Base-by-base conservation (phyloP, 1,140 invertebrate genomes). In the Arion vulgaris region DNA sequence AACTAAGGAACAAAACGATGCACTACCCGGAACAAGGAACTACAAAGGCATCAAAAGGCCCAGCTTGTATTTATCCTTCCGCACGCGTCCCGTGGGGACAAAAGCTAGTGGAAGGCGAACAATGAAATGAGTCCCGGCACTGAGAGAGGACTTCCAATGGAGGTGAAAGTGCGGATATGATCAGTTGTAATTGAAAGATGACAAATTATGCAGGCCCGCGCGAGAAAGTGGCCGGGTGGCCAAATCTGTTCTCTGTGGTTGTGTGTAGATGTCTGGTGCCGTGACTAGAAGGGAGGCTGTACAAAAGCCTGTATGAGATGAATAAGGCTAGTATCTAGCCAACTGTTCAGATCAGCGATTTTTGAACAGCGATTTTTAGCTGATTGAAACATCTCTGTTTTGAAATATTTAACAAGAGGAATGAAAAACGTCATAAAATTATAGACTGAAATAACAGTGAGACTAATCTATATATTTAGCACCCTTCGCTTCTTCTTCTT, bases 181-280 rank as follows among this genome's bases (percentile, higher is more conserved):
- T 66, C n/a, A 66, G 62, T 28, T 66, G 28, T 66, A 66, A 66
- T 66, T 66, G 62, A 66, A 66, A 32, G 62, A 66, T 32, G 62
- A 66, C 62, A 66, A 66, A 66, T 66, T 66, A 66, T 66, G 62
- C 62, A 66, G 62, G 62, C 28, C n/a, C 11, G 62, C n/a, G n/a
- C 62, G 62, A 57, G 53, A 57, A 57, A 57, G 53, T 57, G 26
- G 53, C 53, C 53, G 53, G 53, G 53, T 57, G 53, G 53, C 26
- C 62, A 4, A 34, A 28, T 32, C 62, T 66, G 62, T n/a, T 32
- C 62, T 23, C n/a, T n/a, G 62, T 34, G n/a, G 62, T 32, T 11
- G 11, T 34, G 5, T 15, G 19, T 32, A 28, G 28, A 66, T 66
- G 51, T 57, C 9, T 17, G 51, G 51, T 23, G 51, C 19, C 9